A percentile compares a stretch with the other conserved stretches of the same genome.
Conservation (phyloP, 2,888 invertebrate species). For the Frankliniella fusca region DNA sequence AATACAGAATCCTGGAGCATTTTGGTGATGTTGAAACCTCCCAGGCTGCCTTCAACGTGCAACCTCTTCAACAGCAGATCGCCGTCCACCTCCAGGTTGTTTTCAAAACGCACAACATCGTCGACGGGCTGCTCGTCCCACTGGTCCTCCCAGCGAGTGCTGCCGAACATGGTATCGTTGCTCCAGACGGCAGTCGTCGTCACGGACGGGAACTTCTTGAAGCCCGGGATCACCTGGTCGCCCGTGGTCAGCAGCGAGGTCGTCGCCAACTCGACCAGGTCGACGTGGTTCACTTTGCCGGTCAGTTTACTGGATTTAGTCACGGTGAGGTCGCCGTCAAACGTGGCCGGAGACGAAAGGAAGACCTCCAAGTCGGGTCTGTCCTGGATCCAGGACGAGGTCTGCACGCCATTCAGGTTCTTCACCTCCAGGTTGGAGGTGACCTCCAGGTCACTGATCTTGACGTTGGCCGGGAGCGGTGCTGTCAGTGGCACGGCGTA, state of each 20-base stretch:
- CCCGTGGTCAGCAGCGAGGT: neutral
- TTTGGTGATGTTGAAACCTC: neutral
- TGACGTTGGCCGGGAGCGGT: neutral
- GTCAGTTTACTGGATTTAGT: neutral
- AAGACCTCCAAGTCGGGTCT: neutral
- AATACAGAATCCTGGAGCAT: conserved; percentile 1
- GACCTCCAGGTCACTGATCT: neutral
- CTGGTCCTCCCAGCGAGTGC: neutral
- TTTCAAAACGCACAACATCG: neutral
- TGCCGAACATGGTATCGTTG: neutral
- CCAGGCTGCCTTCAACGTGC: neutral
- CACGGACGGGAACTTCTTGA: neutral
- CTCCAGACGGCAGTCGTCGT: neutral
- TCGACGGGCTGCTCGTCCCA: neutral
- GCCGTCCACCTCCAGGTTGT: neutral
- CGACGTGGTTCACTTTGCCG: neutral
- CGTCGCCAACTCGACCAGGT: neutral
- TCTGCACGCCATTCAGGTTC: neutral
- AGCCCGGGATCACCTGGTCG: neutral
- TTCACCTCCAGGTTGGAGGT: neutral
- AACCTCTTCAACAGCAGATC: neutral
- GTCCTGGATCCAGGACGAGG: neutral
- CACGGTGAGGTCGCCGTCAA: neutral
- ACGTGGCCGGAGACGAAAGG: neutral
- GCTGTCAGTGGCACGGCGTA: neutral